phyloP scores from a whole-genome alignment of 2,888 invertebrate species.

The Xanthia togata region DNA sequence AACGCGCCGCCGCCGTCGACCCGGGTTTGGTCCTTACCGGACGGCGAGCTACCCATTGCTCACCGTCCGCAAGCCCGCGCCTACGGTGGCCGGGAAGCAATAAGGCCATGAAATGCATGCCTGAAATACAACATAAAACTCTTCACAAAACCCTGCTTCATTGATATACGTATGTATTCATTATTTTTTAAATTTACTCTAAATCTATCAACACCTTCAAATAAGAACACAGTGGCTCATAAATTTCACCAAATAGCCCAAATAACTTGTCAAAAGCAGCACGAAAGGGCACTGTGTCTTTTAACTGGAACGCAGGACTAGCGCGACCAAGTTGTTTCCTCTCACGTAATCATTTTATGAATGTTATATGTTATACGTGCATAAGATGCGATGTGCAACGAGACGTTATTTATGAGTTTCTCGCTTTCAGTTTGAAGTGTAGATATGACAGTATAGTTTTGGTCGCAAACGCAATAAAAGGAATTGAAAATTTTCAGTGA shows the following conservation, averaged over 20 bases:
- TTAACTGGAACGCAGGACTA: constrained; percentile 28
- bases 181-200: background rate
- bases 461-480: background rate
- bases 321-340: constrained; percentile 67
- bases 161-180: background rate
- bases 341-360: constrained; percentile 85
- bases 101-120: background rate
- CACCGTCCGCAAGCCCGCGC: no score
- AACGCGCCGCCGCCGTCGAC: no score
- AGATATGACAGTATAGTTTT: constrained; percentile 49
- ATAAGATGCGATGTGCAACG: constrained; percentile 74
- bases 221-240: background rate
- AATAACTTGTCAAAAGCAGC: constrained; percentile 10
- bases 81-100: no score
- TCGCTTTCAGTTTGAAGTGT: constrained; percentile 47
- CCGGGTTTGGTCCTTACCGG: no score
- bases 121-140: no score
- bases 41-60: no score
- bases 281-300: constrained; percentile 30
- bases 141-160: background rate
- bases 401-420: constrained; percentile 75
- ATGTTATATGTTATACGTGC: constrained; percentile 81
- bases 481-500: background rate
- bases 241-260: background rate
- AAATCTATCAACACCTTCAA: background rate